Evolutionary conservation across 2,797 vertebrate species (phyloP).

Genomic region (Hydrolagus colliei): DNA sequence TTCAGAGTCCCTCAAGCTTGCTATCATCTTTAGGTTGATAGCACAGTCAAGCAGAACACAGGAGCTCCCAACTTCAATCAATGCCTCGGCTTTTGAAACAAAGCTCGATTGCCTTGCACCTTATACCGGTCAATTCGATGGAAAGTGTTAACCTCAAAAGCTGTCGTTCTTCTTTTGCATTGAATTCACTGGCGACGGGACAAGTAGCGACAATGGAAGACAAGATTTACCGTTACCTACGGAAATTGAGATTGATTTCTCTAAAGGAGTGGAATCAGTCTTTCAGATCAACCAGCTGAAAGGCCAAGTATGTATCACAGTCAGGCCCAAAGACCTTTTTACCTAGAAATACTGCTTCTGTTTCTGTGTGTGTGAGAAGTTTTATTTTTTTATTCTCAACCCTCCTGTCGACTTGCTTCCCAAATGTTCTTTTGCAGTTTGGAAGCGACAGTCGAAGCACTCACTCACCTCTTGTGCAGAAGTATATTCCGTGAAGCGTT

Average conservation of each 20-base stretch:
- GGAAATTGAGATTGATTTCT: constrained; percentile 26
- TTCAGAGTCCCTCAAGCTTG: not conserved
- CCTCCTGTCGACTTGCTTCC: not conserved
- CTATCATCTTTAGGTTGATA: not conserved
- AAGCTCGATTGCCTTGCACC: not conserved
- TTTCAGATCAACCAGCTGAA: constrained; percentile 12
- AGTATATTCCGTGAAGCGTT: too few species aligned
- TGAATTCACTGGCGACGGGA: not conserved
- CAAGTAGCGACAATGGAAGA: not conserved
- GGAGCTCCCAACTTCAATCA: not conserved
- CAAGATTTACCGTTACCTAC: constrained; percentile 9
- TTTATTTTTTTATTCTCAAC: not conserved
- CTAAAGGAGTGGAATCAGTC: constrained; percentile 18
- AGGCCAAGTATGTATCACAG: not conserved
- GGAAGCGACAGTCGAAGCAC: too few species aligned
- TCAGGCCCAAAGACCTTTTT: not conserved
- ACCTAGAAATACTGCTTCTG: not conserved
- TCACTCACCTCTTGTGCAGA: too few species aligned
- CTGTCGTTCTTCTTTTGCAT: not conserved
- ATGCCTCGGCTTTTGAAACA: not conserved
- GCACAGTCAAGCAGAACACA: not conserved
- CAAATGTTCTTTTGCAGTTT: not conserved
- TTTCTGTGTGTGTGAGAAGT: not conserved
- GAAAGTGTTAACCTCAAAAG: constrained; percentile 2
- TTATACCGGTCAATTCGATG: not conserved